phyloP scores from a whole-genome alignment of 2,888 invertebrate species.

The Caenorhabditis panamensis region DNA sequence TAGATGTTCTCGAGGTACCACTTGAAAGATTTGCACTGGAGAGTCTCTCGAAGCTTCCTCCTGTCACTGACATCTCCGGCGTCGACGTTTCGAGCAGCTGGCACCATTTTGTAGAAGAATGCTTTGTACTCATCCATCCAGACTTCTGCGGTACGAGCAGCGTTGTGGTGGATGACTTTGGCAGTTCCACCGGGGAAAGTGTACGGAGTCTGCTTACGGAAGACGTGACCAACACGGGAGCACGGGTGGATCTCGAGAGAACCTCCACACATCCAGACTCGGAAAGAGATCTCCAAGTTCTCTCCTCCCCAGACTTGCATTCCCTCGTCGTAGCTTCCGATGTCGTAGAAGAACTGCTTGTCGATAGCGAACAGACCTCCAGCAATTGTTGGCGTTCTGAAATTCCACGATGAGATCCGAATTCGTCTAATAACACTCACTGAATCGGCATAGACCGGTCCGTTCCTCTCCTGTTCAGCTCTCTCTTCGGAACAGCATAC shows the following conservation, averaged over 20 bases:
- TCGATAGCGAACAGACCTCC: constrained; percentile 95
- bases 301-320: constrained; percentile 99
- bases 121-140: constrained; percentile 99
- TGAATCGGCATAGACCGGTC: constrained; percentile 84
- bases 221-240: constrained; percentile 96
- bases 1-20: constrained; percentile 91
- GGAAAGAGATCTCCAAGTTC: constrained; percentile 94
- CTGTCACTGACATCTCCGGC: constrained; percentile 91
- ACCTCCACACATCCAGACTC: constrained; percentile 98
- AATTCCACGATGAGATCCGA: constrained; percentile 49
- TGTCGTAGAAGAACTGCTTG: constrained; percentile 96
- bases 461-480: constrained; percentile 93
- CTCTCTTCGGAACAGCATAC: constrained; percentile 96
- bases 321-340: constrained; percentile 97
- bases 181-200: constrained; percentile 93
- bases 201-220: constrained; percentile 98
- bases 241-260: constrained; percentile 95
- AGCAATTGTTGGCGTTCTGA: constrained; percentile 95
- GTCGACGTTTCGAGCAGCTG: constrained; percentile 82
- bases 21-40: constrained; percentile 89
- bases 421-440: constrained; percentile 36
- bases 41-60: constrained; percentile 86
- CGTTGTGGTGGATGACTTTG: constrained; percentile 88
- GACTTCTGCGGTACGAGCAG: constrained; percentile 97
- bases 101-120: constrained; percentile 82